Evolutionary conservation across 2,113 vertebrate species (phyloP).

Genomic region (Platysternon megacephalum): DNA sequence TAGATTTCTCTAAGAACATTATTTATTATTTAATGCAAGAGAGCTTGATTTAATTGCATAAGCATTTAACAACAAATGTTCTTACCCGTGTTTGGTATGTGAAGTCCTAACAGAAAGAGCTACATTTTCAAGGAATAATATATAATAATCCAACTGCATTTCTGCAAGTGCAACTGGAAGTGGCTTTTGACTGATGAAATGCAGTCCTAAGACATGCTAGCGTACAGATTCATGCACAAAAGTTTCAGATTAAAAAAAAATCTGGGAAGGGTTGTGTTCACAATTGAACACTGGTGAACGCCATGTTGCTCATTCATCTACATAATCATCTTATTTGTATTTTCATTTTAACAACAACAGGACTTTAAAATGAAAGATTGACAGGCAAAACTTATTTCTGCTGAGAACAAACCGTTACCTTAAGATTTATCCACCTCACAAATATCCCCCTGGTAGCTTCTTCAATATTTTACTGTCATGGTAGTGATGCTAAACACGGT

Average conservation of each 20-base stretch:
- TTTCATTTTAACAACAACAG: background rate
- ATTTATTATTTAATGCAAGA: background rate
- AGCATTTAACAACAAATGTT: background rate
- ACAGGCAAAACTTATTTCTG: background rate
- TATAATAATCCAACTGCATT: background rate
- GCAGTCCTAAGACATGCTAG: background rate
- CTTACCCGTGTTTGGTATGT: background rate
- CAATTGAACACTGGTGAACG: background rate
- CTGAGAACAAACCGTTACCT: background rate
- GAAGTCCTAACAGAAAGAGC: fast-evolving
- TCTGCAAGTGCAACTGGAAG: background rate
- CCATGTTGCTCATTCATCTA: background rate
- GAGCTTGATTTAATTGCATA: background rate
- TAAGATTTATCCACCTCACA: background rate
- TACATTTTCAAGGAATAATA: background rate
- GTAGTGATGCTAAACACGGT: background rate
- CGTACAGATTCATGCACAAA: background rate
- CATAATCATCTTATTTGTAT: background rate
- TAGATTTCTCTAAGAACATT: background rate
- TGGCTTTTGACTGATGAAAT: background rate
- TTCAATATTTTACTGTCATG: background rate
- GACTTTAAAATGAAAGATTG: background rate
- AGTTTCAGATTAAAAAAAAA: background rate
- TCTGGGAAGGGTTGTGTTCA: background rate
- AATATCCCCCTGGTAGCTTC: background rate